Conservation (phyloP, 2,113 vertebrate species). For the Brachirus orientalis region DNA sequence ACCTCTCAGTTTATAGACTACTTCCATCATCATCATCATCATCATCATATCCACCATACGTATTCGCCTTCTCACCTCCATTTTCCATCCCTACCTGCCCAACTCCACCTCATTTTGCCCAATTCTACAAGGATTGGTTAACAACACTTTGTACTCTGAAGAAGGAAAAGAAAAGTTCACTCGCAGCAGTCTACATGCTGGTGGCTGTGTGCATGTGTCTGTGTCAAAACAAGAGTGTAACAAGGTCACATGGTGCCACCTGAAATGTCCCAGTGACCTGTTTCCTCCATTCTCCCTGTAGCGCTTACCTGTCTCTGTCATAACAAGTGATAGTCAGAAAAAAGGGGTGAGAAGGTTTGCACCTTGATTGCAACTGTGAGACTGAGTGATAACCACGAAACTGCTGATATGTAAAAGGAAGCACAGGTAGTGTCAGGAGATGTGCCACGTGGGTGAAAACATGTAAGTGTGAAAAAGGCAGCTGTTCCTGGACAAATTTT, state of each 20-base stretch:
- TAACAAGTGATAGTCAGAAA: constrained; percentile 44
- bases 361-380: constrained; percentile 13
- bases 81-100: constrained; percentile 10
- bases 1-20: constrained; percentile 35
- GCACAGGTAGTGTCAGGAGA: constrained; percentile 1
- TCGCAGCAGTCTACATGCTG: background rate
- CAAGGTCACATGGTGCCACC: constrained; percentile 40
- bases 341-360: background rate
- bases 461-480: background rate
- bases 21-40: constrained; percentile 50
- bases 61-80: background rate
- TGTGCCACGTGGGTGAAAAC: background rate
- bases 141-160: constrained; percentile 1
- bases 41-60: constrained; percentile 31
- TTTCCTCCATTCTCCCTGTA: constrained; percentile 4
- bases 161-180: constrained; percentile 15
- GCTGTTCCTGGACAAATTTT: background rate
- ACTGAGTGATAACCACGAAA: constrained; percentile 11
- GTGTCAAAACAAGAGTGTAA: constrained; percentile 11
- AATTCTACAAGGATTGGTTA: constrained; percentile 37
- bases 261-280: constrained; percentile 41
- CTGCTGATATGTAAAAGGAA: constrained; percentile 9
- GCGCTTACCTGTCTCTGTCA: constrained; percentile 45
- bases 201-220: background rate
- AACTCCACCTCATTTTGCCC: constrained; percentile 24